These are phyloP conservation scores for Lasioglossum albipes DNA, from an alignment of 1,140 invertebrate species.

Conservation along the genomic window DNA sequence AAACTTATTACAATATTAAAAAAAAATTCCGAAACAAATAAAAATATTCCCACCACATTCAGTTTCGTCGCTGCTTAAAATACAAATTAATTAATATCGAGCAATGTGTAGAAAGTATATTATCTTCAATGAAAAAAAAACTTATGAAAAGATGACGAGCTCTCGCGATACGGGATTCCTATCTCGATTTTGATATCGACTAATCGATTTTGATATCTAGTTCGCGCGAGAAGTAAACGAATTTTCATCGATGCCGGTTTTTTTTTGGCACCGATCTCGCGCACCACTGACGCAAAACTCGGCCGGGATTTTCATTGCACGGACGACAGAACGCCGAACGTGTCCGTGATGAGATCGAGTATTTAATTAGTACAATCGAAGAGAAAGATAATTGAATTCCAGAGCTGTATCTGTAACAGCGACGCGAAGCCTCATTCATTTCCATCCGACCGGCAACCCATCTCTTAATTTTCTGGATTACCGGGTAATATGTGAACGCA, in stretches of 20 bases:
- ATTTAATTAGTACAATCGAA: constrained; percentile 71
- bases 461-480: constrained; percentile 71
- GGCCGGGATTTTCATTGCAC: constrained; percentile 51
- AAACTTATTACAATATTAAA: too few species aligned
- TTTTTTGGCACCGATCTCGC: background rate
- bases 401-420: constrained; percentile 61
- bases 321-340: constrained; percentile 30
- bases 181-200: too few species aligned
- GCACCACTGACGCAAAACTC: constrained; percentile 54
- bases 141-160: too few species aligned
- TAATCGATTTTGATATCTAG: background rate
- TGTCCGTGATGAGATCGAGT: constrained; percentile 62
- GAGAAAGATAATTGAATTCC: constrained; percentile 73
- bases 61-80: too few species aligned
- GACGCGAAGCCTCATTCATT: constrained; percentile 59
- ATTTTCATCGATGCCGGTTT: background rate
- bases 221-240: background rate
- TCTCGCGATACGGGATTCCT: too few species aligned
- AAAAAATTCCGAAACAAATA: too few species aligned
- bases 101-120: too few species aligned
- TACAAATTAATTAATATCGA: too few species aligned
- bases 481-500: constrained; percentile 65
- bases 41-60: too few species aligned
- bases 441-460: constrained; percentile 49
- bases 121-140: background rate